Conservation (phyloP, 2,797 vertebrate genomes). For the Darevskia mixta region DNA sequence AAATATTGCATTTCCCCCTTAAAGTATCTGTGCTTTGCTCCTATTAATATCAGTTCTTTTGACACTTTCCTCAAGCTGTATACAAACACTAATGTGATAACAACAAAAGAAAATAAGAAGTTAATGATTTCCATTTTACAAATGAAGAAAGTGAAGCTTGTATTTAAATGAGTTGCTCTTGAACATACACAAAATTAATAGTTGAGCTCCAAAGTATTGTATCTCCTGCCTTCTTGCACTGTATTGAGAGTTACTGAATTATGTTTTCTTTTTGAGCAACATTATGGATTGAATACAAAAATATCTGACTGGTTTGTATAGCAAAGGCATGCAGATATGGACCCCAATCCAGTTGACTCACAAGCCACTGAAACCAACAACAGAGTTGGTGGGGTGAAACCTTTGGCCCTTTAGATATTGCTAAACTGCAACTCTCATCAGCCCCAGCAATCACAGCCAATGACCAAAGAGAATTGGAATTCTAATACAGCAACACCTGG, state of each 20-base stretch:
- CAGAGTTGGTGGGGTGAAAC: too few relatives aligned
- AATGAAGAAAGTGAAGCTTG: conserved; percentile 6
- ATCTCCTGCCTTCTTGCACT: background rate
- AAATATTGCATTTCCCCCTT: background rate
- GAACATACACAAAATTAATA: background rate
- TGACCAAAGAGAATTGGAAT: too few relatives aligned
- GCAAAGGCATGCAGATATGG: background rate
- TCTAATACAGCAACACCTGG: too few relatives aligned
- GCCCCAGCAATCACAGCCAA: too few relatives aligned
- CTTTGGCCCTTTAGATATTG: too few relatives aligned
- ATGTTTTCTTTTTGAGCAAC: background rate
- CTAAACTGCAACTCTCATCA: too few relatives aligned
- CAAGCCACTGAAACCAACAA: background rate
- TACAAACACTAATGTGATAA: background rate
- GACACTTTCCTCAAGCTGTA: background rate
- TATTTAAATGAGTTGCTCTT: conserved; percentile 1
- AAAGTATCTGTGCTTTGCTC: background rate
- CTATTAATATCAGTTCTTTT: background rate
- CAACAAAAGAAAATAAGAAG: background rate
- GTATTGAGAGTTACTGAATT: conserved; percentile 1
- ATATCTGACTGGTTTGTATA: background rate
- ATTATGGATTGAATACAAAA: background rate
- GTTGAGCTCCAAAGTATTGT: background rate
- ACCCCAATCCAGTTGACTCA: background rate
- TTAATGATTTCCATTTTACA: conserved; percentile 5